phyloP scores from a whole-genome alignment of 1,140 invertebrate species.

The Sminthurinus signatus region DNA sequence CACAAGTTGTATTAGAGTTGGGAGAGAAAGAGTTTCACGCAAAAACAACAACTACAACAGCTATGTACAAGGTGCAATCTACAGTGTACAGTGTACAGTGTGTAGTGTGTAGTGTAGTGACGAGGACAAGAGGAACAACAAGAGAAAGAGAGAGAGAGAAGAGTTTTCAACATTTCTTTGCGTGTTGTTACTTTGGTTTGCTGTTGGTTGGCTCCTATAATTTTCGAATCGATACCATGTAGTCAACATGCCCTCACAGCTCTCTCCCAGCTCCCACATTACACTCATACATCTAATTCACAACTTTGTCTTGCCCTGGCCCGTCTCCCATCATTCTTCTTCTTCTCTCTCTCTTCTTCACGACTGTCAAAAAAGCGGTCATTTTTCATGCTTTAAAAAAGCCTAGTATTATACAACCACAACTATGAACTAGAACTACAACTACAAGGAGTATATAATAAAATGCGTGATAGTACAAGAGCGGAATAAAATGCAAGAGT shows the following conservation, averaged over 20 bases:
- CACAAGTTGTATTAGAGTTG: no score
- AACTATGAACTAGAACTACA: no score
- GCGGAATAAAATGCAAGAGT: no score
- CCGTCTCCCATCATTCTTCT: constrained; percentile 21
- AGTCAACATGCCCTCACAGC: constrained; percentile 6
- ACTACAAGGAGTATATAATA: no score
- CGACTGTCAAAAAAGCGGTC: constrained; percentile 19
- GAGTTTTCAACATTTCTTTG: constrained; percentile 31
- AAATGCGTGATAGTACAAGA: no score
- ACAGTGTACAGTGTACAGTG: no score
- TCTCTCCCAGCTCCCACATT: not conserved
- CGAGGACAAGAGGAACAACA: no score
- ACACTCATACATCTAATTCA: constrained; percentile 24
- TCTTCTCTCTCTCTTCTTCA: constrained; percentile 10
- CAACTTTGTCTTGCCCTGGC: constrained; percentile 17
- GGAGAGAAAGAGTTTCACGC: no score
- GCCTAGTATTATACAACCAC: no score
- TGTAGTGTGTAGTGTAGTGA: no score
- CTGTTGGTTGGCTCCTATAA: constrained; percentile 13
- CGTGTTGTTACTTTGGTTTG: constrained; percentile 18
- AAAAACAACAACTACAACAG: no score
- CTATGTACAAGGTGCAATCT: no score
- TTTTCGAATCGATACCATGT: constrained; percentile 31
- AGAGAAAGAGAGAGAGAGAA: not conserved
- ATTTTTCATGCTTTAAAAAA: constrained; percentile 27